Percentiles rank a stretch among this genome's conserved stretches.
Conservation (phyloP, 2,888 invertebrate species). For the Hypercompe scribonia region DNA sequence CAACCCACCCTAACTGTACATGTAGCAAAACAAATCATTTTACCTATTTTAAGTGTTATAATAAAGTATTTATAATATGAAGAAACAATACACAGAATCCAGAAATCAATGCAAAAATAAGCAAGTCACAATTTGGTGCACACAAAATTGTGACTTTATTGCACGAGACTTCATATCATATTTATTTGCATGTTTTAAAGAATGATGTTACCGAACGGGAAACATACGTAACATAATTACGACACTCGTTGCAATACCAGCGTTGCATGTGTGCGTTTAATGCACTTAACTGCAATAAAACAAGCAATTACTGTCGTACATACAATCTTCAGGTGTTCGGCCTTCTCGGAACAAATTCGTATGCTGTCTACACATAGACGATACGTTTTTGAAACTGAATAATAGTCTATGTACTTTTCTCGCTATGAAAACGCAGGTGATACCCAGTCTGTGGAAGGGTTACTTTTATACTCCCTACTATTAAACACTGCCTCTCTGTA, state of each 20-base stretch:
- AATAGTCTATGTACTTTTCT: no score
- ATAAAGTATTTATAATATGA: no score
- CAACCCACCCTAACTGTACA: no score
- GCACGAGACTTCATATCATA: neutral
- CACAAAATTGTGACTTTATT: no score
- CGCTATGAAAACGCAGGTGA: no score
- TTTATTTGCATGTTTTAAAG: conserved; percentile 7
- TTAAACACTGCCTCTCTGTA: neutral
- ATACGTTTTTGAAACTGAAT: no score
- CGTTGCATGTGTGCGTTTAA: conserved; percentile 17
- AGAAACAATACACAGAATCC: no score
- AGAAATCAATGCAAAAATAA: no score
- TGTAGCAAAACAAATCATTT: no score
- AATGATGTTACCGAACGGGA: conserved; percentile 22
- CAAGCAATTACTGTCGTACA: conserved; percentile 10
- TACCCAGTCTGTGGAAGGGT: no score
- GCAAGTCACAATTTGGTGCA: neutral
- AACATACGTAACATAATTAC: conserved; percentile 22
- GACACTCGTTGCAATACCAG: conserved; percentile 17
- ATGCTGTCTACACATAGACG: neutral
- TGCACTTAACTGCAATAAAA: conserved; percentile 23
- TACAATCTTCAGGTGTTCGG: conserved; percentile 1
- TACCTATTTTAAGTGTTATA: no score
- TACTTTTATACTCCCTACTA: neutral
- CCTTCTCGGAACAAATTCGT: conserved; percentile 2